Base-by-base conservation (phyloP, 2,888 invertebrate genomes). In the Tanytarsus gracilentus region DNA sequence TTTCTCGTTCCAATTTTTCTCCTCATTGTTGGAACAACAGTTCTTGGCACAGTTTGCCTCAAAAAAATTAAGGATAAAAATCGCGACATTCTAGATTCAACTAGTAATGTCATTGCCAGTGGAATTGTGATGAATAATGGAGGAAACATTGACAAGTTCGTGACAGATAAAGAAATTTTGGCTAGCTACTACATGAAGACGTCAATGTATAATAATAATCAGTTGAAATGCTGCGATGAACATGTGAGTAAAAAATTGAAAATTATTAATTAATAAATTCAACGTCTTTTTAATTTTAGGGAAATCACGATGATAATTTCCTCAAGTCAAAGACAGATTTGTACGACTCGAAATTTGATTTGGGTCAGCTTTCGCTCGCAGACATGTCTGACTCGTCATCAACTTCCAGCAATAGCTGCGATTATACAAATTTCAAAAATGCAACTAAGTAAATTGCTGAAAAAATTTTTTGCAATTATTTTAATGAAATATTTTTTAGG, bases 1-100 rank as follows among this genome's bases (percentile, higher is more conserved):
- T 86, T 84, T 69, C 85, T 86, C 80, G 77, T 84, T 16, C 86
- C 86, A 9, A 81, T 84, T 1, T 84, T 83, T 68, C 72, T 81
- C 21, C 72, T 86, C 27, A 84, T 86, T 53, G 71, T 85, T 50
- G 77, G 82, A 62, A 83, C 83, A 64, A 81, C 81, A 0, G 73
- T 77, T 2, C 77, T 79, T 7, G 77, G 81, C n/a, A 76, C 83
- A 63, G 73, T 80, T 56, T 80, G 82, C 62, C 62, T 75, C 69
- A 66, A 66, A 70, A 58, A 74, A 72, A 65, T 68, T 69, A 62
- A 72, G 68, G 55, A 72, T 68, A 66, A 66, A 61, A 65, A 65
- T 48, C 58, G 65, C 6, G 64, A 65, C 62, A 63, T 63, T 4
- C 64, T 66, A 33, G 66, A 66, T 61, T 58, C 58, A 11, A 56